Percentiles rank a stretch among this genome's conserved stretches.
Evolutionary conservation across 1,140 invertebrate genomes (phyloP).

Genomic region (Pogonus chalceus): DNA sequence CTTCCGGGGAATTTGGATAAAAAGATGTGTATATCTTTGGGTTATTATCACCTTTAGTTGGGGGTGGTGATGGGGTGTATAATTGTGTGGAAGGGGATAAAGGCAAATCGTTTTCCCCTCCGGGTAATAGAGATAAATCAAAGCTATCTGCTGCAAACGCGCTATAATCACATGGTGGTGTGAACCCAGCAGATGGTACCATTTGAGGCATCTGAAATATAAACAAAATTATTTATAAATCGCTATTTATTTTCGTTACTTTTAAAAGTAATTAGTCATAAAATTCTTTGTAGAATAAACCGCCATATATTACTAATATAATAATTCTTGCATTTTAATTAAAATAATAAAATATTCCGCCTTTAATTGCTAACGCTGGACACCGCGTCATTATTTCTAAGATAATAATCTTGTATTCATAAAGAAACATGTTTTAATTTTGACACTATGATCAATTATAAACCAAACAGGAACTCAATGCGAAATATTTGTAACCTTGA

Average conservation of each 20-base stretch:
- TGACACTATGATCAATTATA: too few species aligned
- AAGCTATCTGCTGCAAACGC: conserved; percentile 56
- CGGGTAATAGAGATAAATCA: conserved; percentile 62
- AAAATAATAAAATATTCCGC: neutral
- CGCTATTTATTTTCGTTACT: neutral
- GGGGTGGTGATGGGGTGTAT: conserved; percentile 42
- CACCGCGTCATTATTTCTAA: neutral
- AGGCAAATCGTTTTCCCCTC: conserved; percentile 43
- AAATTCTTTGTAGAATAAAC: too few species aligned
- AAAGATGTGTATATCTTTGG: conserved; percentile 30
- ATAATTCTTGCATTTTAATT: neutral
- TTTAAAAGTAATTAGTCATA: too few species aligned
- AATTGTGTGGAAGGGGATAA: conserved; percentile 46
- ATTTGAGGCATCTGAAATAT: conserved; percentile 70
- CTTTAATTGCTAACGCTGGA: neutral
- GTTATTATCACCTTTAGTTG: conserved; percentile 25
- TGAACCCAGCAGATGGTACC: conserved; percentile 61
- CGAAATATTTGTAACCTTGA: too few species aligned
- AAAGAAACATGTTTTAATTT: too few species aligned
- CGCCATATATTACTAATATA: neutral
- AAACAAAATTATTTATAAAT: conserved; percentile 1
- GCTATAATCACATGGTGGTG: conserved; percentile 55
- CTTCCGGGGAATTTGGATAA: conserved; percentile 21
- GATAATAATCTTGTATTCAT: neutral
- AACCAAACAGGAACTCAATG: too few species aligned